Conservation (phyloP, 2,797 vertebrate species). For the Melanotaenia trifasciata region DNA sequence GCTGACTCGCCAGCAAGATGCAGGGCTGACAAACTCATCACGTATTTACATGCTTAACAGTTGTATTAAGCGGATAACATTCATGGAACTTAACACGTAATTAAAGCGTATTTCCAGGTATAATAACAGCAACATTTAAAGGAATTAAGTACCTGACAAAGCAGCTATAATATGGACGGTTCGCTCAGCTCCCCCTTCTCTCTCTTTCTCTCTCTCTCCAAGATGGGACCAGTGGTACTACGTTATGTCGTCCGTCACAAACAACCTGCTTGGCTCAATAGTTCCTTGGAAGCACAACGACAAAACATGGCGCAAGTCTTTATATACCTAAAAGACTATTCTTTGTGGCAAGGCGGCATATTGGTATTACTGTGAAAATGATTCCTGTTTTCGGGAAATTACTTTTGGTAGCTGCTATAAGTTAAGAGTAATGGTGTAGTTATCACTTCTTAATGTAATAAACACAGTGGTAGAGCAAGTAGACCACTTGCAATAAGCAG, state of each 20-base stretch:
- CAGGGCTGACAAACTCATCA: slow-evolving; percentile 40
- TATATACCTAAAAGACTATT: background rate
- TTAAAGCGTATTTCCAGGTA: slow-evolving; percentile 11
- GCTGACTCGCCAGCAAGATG: slow-evolving; percentile 43
- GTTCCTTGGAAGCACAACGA: slow-evolving; percentile 62
- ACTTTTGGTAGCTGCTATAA: background rate
- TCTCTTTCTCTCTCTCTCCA: slow-evolving; percentile 63
- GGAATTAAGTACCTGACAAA: slow-evolving; percentile 83
- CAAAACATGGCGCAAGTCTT: background rate
- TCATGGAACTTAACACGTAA: background rate
- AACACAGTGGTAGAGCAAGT: no score
- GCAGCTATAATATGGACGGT: slow-evolving; percentile 88
- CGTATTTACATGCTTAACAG: slow-evolving; percentile 19
- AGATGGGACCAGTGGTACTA: slow-evolving; percentile 85
- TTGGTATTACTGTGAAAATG: background rate
- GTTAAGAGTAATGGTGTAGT: background rate
- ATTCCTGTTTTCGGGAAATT: background rate
- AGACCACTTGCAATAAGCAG: no score
- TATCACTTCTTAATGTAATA: background rate
- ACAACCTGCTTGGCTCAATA: slow-evolving; percentile 17
- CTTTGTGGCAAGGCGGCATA: background rate
- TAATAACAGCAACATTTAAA: slow-evolving; percentile 63
- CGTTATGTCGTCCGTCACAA: slow-evolving; percentile 67
- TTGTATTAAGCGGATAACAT: slow-evolving; percentile 3
- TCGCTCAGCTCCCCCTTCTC: slow-evolving; percentile 77